phyloP scores from a whole-genome alignment of 2,888 invertebrate species.

The Torymus texanus region DNA sequence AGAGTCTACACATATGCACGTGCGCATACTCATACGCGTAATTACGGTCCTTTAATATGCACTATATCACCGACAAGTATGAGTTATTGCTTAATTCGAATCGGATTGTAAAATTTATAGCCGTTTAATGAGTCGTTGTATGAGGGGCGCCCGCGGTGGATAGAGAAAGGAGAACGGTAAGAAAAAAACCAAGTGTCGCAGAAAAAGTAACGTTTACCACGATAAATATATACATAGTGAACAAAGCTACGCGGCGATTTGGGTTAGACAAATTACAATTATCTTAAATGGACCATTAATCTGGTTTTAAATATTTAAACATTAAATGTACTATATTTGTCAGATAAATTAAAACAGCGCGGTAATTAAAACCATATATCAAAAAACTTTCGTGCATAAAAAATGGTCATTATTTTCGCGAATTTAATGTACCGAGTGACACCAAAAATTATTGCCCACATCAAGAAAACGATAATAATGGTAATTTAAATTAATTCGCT shows the following conservation, averaged over 20 bases:
- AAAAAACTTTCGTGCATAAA: background rate
- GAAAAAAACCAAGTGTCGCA: no score
- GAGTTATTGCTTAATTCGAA: slow-evolving; percentile 18
- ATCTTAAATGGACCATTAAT: no score
- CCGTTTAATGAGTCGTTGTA: no score
- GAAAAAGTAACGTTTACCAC: no score
- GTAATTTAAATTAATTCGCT: no score
- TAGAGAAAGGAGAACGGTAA: no score
- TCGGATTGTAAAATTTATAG: background rate
- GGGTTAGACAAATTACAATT: no score
- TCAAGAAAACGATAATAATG: no score
- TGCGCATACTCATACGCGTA: background rate
- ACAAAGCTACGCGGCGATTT: no score
- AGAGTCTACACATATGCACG: background rate
- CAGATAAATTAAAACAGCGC: background rate
- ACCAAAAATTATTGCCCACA: no score
- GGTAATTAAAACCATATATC: background rate
- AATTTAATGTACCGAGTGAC: no score
- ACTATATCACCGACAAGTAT: background rate
- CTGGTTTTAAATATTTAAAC: background rate
- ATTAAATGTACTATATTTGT: background rate
- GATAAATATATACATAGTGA: no score
- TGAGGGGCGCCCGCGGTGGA: background rate
- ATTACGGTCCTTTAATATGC: slow-evolving; percentile 15
- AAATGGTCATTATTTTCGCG: background rate